Evolutionary conservation across 2,888 invertebrate species (phyloP).

Genomic region (Diarsia dahlii): DNA sequence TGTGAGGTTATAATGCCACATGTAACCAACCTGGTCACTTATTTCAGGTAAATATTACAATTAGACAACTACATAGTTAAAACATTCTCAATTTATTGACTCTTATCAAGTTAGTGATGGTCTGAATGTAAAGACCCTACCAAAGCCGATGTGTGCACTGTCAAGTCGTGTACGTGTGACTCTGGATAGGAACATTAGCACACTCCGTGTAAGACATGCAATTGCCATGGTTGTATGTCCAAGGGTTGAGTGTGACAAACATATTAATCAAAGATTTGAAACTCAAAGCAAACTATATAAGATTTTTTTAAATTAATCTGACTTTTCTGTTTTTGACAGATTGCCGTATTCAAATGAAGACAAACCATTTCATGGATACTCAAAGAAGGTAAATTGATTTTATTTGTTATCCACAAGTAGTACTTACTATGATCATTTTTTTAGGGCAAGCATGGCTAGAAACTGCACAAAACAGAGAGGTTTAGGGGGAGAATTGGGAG

Average conservation of each 20-base stretch:
- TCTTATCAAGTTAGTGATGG: not conserved
- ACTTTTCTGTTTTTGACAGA: slow-evolving; percentile 35
- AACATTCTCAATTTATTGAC: not conserved
- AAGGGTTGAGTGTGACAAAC: slow-evolving; percentile 70
- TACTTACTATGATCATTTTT: too few relatives aligned
- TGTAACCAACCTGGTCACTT: not conserved
- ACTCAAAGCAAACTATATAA: not conserved
- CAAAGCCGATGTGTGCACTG: slow-evolving; percentile 88
- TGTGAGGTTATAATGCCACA: slow-evolving; percentile 15
- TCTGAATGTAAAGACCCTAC: slow-evolving; percentile 79
- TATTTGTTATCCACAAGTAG: not conserved
- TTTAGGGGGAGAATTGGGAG: too few relatives aligned
- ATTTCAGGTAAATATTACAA: slow-evolving; percentile 27
- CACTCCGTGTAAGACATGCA: slow-evolving; percentile 87
- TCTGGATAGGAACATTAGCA: slow-evolving; percentile 89
- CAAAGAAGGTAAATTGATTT: slow-evolving; percentile 5
- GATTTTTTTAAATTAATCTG: slow-evolving; percentile 10
- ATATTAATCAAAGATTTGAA: not conserved
- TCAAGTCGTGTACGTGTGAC: slow-evolving; percentile 81
- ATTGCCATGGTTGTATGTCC: slow-evolving; percentile 77
- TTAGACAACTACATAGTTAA: not conserved
- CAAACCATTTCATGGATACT: not conserved
- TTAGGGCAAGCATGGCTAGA: too few relatives aligned
- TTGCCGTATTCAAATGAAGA: not conserved
- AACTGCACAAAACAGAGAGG: too few relatives aligned